phyloP scores from a whole-genome alignment of 1,140 invertebrate species.

The Neodiprion pinetum region DNA sequence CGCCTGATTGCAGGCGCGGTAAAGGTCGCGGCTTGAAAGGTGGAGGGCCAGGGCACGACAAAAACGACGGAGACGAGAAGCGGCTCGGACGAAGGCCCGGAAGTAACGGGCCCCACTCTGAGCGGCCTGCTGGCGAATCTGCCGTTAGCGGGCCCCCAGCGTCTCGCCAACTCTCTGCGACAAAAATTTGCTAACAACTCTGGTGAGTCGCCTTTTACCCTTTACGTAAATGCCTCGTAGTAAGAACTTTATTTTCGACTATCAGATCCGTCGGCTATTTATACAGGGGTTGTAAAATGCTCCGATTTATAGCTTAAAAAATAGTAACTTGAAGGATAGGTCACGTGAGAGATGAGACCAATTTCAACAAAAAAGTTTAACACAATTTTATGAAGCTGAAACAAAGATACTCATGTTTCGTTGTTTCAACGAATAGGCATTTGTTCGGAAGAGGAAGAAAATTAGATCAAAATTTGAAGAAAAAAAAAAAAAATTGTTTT shows the following conservation, averaged over 20 bases:
- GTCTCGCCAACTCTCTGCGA: conserved; percentile 57
- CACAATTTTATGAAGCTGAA: no score
- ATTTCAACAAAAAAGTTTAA: no score
- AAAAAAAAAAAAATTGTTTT: no score
- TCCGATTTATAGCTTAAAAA: not conserved
- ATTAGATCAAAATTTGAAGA: no score
- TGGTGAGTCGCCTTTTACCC: conserved; percentile 46
- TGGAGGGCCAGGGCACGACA: conserved; percentile 60
- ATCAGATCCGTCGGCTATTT: no score
- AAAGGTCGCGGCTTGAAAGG: conserved; percentile 58
- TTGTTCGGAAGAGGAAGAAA: no score
- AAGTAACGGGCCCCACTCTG: conserved; percentile 51
- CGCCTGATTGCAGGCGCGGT: conserved; percentile 46
- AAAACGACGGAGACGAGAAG: conserved; percentile 57
- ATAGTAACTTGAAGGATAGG: no score
- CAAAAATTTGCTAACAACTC: conserved; percentile 58
- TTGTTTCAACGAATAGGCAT: no score
- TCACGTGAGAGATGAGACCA: no score
- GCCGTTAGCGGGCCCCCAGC: conserved; percentile 59
- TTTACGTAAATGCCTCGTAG: no score
- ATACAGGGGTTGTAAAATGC: not conserved
- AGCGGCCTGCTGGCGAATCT: conserved; percentile 56
- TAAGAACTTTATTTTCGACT: no score
- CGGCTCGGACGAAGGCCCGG: conserved; percentile 54
- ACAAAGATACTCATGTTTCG: no score